Evolutionary conservation across 2,888 invertebrate species (phyloP), one percentile per base, ranked within the genome.

Genomic region (Drepana falcataria): DNA sequence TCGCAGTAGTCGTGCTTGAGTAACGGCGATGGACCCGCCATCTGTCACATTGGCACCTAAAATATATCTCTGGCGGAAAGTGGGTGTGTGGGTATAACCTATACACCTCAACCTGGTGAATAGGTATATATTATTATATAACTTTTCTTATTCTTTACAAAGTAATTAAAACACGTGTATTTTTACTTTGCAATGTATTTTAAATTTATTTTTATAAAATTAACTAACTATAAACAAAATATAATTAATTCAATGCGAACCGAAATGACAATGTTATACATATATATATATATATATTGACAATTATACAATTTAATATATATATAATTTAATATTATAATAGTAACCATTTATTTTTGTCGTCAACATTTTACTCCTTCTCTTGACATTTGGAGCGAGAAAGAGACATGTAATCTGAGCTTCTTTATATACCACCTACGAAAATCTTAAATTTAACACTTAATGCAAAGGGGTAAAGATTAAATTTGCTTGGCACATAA

Each of bases 401-500:
- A 37, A 2, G 40, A 51, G 51, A 51, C 40, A 51, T 41, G 41
- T 53, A 47, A 54, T 57, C 55, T 57, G 55, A 4, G 33, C 9
- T 33, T 49, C 2, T 40, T 48, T 59, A 53, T 57, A 48, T 37
- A 47, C 48, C 41, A 44, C 5, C 44, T 48, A 53, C 53, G 49
- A 61, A 58, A 58, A 33, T 41, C 53, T 56, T 55, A 63, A 64
- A 53, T 58, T 54, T 58, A 54, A 60, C 59, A 53, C 59, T 56
- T 61, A 64, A 58, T 53, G 59, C 55, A 54, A 60, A 64, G 52
- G 60, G 62, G 62, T 74, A 68, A 64, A 68, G 57, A 64, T 64
- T 53, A 64, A 68, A 70, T 72, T 79, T 72, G 74, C 80, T 87
- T 87, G 85, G 87, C 87, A 87, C 85, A 74, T 71, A 75, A 68